Conservation (phyloP, 1,140 invertebrate species). For the Rhagoletis zephyria region DNA sequence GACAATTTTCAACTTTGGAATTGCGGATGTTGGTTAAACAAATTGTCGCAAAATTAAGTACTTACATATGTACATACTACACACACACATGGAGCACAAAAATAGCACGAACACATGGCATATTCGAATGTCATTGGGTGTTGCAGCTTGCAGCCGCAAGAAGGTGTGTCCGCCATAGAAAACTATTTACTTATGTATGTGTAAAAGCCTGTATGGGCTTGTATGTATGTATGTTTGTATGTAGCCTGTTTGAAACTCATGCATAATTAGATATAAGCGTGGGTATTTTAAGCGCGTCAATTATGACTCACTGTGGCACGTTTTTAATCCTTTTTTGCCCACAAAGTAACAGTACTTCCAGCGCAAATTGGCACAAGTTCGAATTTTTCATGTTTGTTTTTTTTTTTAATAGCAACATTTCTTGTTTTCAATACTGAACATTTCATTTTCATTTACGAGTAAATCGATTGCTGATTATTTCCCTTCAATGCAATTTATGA, state of each 20-base stretch:
- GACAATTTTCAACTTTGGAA: neutral
- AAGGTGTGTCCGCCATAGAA: neutral
- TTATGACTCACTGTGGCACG: slow-evolving; percentile 16
- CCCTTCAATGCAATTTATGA: slow-evolving; percentile 35
- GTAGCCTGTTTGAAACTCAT: neutral
- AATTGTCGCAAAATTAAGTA: neutral
- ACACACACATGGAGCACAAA: neutral
- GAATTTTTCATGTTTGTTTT: neutral
- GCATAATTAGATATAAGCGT: neutral
- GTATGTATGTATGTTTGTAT: neutral
- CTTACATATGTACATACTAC: too few relatives aligned
- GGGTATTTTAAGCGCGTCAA: neutral
- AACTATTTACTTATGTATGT: neutral
- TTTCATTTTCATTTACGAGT: slow-evolving; percentile 7
- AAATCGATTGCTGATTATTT: neutral
- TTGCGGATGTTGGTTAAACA: neutral
- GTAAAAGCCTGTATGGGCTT: too few relatives aligned
- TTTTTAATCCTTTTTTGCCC: neutral
- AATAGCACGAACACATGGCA: neutral
- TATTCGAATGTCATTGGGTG: neutral
- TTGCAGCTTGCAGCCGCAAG: neutral
- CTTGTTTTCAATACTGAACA: neutral
- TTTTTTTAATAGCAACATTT: neutral
- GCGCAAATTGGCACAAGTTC: neutral
- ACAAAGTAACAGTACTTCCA: neutral